Base-by-base conservation (phyloP, 1,140 invertebrate genomes). In the Drosophila triauraria region DNA sequence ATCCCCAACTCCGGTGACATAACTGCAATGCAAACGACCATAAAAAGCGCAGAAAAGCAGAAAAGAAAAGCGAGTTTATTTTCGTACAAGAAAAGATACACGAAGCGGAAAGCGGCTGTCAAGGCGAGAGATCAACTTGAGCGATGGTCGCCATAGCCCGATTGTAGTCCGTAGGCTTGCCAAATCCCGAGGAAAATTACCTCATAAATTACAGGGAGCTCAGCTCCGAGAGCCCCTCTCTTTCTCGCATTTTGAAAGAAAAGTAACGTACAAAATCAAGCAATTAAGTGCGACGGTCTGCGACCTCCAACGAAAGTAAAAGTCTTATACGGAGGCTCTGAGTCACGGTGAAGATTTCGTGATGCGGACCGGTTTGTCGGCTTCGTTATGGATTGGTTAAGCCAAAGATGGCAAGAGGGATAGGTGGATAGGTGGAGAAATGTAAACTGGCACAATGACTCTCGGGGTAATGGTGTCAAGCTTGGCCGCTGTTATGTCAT, bases 301-400 rank as follows among this genome's bases (percentile, higher is more conserved):
- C 85, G 85, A 90, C 85, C 85, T 90, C 85, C 75, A 90, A 90
- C 78, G 85, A 90, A 90, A 90, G 85, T 90, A 90, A 90, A 90
- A 90, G 85, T 54, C 79, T 46, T 50, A 54, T 74, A 57, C 68
- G 62, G 48, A 20, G 51, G 3, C 51, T 38, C 32, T 13, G 84
- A 88, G 68, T 88, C 85, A 88, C 65, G 59, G 57, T 48, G 68
- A 84, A 83, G 84, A 84, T 84, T 88, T 88, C 64, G 56, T 77
- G 80, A 84, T 65, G 44, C 32, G 46, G 79, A 87, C 76, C 76
- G 77, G 76, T 80, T 80, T 75, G 15, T 71, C 64, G 82, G 75
- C 63, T 75, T 78, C 27, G 40, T 54, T 70, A 70, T 50, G 42
- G 70, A 87, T 87, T 87, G 84, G 83, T 68, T 83, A 75, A 85